Evolutionary conservation across 2,113 vertebrate genomes (phyloP).

Genomic region (Copsychus sechellarum): DNA sequence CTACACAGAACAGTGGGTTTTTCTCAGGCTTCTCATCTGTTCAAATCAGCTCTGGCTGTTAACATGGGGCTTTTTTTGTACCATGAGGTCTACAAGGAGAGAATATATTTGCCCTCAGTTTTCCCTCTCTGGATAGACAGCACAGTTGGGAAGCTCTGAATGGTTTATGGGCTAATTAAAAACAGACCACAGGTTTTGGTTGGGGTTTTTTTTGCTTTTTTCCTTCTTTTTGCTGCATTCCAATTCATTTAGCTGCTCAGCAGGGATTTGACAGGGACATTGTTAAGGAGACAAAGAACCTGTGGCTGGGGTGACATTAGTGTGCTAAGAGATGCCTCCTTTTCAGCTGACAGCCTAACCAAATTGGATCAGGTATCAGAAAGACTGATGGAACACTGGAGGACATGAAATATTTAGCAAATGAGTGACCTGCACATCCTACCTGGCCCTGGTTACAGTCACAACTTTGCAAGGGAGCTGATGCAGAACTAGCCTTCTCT

Average conservation of each 20-base stretch:
- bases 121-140: neutral
- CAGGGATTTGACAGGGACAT: neutral
- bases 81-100: neutral
- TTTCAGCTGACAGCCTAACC: neutral
- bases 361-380: neutral
- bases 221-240: neutral
- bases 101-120: neutral
- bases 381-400: neutral
- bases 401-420: neutral
- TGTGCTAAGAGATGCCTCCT: neutral
- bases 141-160: neutral
- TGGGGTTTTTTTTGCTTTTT: neutral
- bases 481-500: conserved; percentile 49
- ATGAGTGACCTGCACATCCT: neutral
- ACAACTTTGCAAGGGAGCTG: conserved; percentile 3
- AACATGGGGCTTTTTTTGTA: neutral
- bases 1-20: neutral
- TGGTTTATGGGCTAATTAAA: neutral
- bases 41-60: neutral
- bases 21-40: neutral
- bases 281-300: neutral
- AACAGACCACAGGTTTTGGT: neutral
- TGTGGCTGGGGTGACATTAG: neutral
- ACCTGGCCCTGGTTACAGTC: neutral
- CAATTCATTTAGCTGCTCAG: neutral